Evolutionary conservation across 2,888 invertebrate genomes (phyloP), one percentile per base, ranked within the genome.

Genomic region (Pachymerium ferrugineum): DNA sequence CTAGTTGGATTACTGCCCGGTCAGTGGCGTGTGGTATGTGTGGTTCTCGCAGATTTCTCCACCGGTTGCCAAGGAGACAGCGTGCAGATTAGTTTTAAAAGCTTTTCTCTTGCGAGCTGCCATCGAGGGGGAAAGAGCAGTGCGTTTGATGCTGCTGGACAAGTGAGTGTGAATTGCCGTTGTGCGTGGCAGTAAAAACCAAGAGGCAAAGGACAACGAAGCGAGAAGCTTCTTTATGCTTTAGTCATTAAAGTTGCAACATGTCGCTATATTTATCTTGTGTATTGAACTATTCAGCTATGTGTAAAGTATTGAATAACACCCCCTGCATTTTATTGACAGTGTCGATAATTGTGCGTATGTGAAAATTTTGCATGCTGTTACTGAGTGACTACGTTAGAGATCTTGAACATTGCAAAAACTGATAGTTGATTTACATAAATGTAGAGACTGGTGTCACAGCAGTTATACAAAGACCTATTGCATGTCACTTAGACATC

Each of bases 1-100:
- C 54, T n/a, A 54, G 54, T 54, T 54, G 54, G 54, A 54, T 54
- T 54, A 54, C 54, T 54, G 54, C 54, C 54, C 54, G 54, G 54
- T 54, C 54, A 54, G 25, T 25, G 54, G 54, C 22, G 54, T 54
- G 54, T 54, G 54, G 54, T n/a, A n/a, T n/a, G n/a, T 54, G 54
- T 47, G n/a, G 4, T n/a, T n/a, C 47, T 47, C 14, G 16, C 47
- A 47, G 47, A 47, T 47, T 47, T 16, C 19, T 22, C 47, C 16
- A 8, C 19, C 19, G 3, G 47, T 54, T 54, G 22, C 54, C 54
- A 54, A 25, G 54, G 54, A 54, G 54, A 54, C 54, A 54, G 28
- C 54, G 54, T 54, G 54, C 54, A 54, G 54, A 54, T 54, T 54
- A 54, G 54, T 54, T 54, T 54, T 54, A 54, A 54, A 54, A 54